phyloP scores from a whole-genome alignment of 2,113 vertebrate genomes.

The Gymnorhina tibicen region DNA sequence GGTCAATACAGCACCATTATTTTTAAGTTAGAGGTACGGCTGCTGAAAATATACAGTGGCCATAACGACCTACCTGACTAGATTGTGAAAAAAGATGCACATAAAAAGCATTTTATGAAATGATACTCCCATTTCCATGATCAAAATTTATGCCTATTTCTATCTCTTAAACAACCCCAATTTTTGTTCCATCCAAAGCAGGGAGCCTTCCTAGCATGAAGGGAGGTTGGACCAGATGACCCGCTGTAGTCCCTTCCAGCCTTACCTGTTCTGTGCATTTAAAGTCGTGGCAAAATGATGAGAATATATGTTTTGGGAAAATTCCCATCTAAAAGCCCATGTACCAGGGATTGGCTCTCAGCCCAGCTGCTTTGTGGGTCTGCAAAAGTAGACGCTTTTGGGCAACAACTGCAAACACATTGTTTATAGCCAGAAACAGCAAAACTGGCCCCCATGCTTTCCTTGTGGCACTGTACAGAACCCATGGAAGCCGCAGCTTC shows the following conservation, averaged over 20 bases:
- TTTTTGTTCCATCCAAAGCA: neutral
- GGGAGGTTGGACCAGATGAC: neutral
- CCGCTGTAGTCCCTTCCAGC: neutral
- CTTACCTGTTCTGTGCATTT: neutral
- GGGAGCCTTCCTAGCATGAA: neutral
- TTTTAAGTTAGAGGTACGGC: slow-evolving; percentile 66
- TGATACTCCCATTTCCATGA: slow-evolving; percentile 11
- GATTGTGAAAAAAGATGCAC: neutral
- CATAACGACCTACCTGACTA: slow-evolving; percentile 48
- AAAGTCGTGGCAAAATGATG: neutral
- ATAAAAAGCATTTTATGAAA: slow-evolving; percentile 60
- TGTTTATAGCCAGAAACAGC: neutral
- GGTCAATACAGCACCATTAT: slow-evolving; percentile 72
- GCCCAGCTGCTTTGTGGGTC: neutral
- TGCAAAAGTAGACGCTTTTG: neutral
- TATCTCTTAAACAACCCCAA: neutral
- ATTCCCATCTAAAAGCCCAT: neutral
- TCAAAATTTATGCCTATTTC: neutral
- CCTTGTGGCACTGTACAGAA: neutral
- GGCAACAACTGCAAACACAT: neutral
- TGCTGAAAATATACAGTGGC: slow-evolving; percentile 64
- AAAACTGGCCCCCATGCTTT: neutral
- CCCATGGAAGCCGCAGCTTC: neutral
- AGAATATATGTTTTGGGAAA: neutral
- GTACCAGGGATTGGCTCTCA: neutral